Evolutionary conservation across 2,888 invertebrate species (phyloP), one percentile per base, ranked within the genome.

Genomic region (Orthosia gracilis): DNA sequence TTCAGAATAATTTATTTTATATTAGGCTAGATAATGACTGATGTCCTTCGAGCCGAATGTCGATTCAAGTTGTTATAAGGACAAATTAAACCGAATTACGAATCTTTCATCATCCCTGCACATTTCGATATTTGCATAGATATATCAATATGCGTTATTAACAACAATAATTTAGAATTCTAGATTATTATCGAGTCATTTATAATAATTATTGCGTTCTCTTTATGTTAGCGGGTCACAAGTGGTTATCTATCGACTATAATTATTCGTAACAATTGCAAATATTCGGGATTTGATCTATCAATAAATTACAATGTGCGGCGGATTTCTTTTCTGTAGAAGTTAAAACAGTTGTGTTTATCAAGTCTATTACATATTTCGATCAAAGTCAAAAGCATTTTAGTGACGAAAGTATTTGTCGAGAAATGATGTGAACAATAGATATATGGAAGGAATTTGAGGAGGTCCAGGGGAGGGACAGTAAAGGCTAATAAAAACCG

Each of bases 211-310:
- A 72, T 76, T 76, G 59, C 59, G 61, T 66, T 58, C 49, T 67
- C 23, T 61, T 26, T n/a, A 49, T 73, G 77, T 69, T 57, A 80
- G 54, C 73, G 52, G 80, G 77, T 67, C 73, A 59, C 66, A 17
- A 31, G 18, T 61, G 58, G 40, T 75, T 76, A 76, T 75, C 55
- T 62, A n/a, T 50, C 15, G 2, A 21, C 18, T n/a, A n/a, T n/a
- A n/a, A n/a, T n/a, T 40, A 21, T 55, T 73, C 13, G 2, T 21
- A 55, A 21, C 23, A 18, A 54, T 40, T 59, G n/a, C 17, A 54
- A 54, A 31, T 49, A 54, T 61, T 67, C 4, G n/a, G 18, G 12
- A 50, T 52, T 61, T 45, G n/a, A 18, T 13, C 2, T 58, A 12
- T 45, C 12, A 47, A 21, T 23, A 49, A 52, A 52, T 52, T 52